A percentile compares a stretch with the other conserved stretches of the same genome.
Evolutionary conservation across 2,888 invertebrate species (phyloP).

Genomic region (Halictus ligatus): DNA sequence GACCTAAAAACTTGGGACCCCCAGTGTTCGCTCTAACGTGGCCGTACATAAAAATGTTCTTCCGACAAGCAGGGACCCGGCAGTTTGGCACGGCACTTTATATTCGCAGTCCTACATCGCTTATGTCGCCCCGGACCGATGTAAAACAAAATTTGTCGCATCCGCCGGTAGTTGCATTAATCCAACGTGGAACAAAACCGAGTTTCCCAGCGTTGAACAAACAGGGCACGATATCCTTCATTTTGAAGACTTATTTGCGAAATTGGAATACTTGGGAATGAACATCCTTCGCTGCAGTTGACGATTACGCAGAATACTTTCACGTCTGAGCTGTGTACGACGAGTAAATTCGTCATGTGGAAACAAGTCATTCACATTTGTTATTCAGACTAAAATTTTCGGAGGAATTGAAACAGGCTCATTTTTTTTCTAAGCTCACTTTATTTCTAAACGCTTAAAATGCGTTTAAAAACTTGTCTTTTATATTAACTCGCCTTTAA

Average conservation of each 20-base stretch:
- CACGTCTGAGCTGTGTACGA: neutral
- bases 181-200: neutral
- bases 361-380: neutral
- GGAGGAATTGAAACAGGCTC: neutral
- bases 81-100: conserved; percentile 35
- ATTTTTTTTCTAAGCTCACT: no score
- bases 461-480: no score
- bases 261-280: neutral
- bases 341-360: neutral
- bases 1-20: conserved; percentile 19
- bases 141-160: conserved; percentile 19
- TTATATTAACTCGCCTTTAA: no score
- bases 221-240: neutral
- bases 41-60: conserved; percentile 33
- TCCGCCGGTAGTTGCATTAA: conserved; percentile 15
- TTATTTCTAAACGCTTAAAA: no score
- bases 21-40: conserved; percentile 15
- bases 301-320: neutral
- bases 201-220: neutral
- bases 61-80: conserved; percentile 19
- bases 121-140: conserved; percentile 14
- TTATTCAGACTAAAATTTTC: neutral
- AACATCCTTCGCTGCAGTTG: no score
- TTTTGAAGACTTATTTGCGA: neutral
- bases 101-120: conserved; percentile 18